A percentile compares a stretch with the other conserved stretches of the same genome.
Evolutionary conservation across 30 jellyfish, hydroid and myxozoan species (phyloP).

Genomic region (Hydra vulgaris): DNA sequence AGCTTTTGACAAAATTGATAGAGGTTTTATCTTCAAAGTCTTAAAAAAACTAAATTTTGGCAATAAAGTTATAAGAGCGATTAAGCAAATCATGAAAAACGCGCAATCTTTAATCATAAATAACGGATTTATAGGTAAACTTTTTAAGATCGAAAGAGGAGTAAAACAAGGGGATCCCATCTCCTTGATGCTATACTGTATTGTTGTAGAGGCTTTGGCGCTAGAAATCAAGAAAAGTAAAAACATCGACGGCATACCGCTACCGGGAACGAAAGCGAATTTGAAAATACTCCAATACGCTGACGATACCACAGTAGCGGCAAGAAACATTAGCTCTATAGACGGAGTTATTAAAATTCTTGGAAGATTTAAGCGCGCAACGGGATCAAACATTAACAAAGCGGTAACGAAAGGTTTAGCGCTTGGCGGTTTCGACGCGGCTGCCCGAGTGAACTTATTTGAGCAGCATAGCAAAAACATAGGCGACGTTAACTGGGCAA

Average conservation of each 20-base stretch:
- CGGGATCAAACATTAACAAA: background rate
- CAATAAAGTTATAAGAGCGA: background rate
- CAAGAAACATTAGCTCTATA: background rate
- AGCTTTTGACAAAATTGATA: constrained; percentile 39
- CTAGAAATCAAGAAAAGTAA: background rate
- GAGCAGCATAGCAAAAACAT: background rate
- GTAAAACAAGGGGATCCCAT: background rate
- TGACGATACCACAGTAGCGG: background rate
- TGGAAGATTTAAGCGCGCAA: background rate
- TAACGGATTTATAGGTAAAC: background rate
- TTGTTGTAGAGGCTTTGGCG: background rate
- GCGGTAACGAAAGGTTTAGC: background rate
- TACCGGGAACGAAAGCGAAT: background rate
- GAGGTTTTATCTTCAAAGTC: constrained; percentile 24
- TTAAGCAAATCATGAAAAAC: background rate
- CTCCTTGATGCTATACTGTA: background rate
- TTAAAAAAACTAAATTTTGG: constrained; percentile 13
- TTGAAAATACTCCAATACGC: background rate
- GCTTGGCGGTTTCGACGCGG: background rate
- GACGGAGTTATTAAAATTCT: background rate
- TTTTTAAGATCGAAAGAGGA: background rate
- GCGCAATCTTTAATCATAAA: background rate
- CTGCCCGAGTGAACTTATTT: background rate
- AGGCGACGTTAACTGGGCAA: background rate
- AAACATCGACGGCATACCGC: background rate